A percentile compares a stretch with the other conserved stretches of the same genome.
phyloP scores from a whole-genome alignment of 2,113 vertebrate genomes.

The Lichenostomus cassidix region DNA sequence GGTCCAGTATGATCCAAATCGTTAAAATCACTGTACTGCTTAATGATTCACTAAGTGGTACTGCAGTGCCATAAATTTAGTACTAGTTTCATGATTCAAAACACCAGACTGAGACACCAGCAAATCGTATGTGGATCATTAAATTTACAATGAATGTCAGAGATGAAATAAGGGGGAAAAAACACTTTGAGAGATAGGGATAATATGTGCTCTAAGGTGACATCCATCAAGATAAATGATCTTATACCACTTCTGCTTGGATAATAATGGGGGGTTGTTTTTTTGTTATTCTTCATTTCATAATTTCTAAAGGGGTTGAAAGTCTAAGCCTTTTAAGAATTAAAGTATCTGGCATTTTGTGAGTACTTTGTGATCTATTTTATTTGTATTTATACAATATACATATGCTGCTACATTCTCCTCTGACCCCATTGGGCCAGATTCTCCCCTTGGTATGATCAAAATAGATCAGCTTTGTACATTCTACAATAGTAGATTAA shows the following conservation, averaged over 20 bases:
- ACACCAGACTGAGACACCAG: constrained; percentile 83
- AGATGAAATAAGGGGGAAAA: constrained; percentile 85
- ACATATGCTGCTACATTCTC: constrained; percentile 66
- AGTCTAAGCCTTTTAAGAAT: constrained; percentile 71
- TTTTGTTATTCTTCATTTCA: constrained; percentile 80
- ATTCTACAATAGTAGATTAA: background rate
- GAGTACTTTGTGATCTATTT: constrained; percentile 70
- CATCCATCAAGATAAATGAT: constrained; percentile 86
- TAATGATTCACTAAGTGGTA: constrained; percentile 85
- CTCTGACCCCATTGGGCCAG: constrained; percentile 41
- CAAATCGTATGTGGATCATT: constrained; percentile 87
- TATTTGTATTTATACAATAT: constrained; percentile 76
- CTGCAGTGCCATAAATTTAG: constrained; percentile 82
- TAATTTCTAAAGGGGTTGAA: constrained; percentile 76
- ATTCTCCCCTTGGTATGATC: background rate
- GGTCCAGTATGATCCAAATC: constrained; percentile 85
- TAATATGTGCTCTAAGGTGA: constrained; percentile 85
- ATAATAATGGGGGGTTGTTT: constrained; percentile 79
- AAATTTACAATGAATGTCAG: constrained; percentile 88
- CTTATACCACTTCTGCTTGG: constrained; percentile 79
- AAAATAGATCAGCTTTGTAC: background rate
- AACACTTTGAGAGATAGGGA: constrained; percentile 84
- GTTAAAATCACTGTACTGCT: constrained; percentile 85
- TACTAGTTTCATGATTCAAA: constrained; percentile 84
- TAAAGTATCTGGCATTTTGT: constrained; percentile 73